Conservation (phyloP, 2,888 invertebrate genomes). For the Coleophora deauratella region DNA sequence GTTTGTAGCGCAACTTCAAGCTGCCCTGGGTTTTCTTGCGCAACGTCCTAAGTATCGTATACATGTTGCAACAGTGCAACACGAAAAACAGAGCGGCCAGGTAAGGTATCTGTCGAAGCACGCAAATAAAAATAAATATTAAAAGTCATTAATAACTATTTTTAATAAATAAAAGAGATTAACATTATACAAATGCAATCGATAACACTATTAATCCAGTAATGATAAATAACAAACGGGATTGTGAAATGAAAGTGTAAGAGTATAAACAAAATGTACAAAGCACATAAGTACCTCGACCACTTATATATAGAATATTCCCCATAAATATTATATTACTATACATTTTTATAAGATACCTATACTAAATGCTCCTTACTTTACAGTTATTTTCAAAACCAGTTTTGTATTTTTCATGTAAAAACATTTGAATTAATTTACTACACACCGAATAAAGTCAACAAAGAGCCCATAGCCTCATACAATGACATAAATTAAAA, state of each 20-base stretch:
- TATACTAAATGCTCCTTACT: background rate
- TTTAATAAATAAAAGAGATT: constrained; percentile 3
- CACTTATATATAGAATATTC: too few species aligned
- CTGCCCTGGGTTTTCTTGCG: constrained; percentile 84
- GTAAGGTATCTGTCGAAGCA: constrained; percentile 80
- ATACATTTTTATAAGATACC: constrained; percentile 17
- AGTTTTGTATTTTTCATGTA: too few species aligned
- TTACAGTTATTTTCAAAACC: too few species aligned
- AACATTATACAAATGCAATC: constrained; percentile 34
- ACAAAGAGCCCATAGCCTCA: too few species aligned
- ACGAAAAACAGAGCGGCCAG: constrained; percentile 88
- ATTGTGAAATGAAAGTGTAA: constrained; percentile 25
- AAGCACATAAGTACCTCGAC: too few species aligned
- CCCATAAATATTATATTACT: constrained; percentile 17
- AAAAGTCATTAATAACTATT: constrained; percentile 11
- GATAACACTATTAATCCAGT: constrained; percentile 43
- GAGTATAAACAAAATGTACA: constrained; percentile 33
- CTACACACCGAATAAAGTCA: too few species aligned
- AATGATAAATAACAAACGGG: constrained; percentile 30
- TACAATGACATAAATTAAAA: too few species aligned
- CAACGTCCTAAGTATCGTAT: constrained; percentile 89
- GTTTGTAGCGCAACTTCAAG: constrained; percentile 75
- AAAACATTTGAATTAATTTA: too few species aligned
- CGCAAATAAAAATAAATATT: constrained; percentile 40
- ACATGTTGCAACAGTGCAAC: constrained; percentile 91